Conservation (phyloP, 2,113 vertebrate genomes). For the Oreamnos americanus region DNA sequence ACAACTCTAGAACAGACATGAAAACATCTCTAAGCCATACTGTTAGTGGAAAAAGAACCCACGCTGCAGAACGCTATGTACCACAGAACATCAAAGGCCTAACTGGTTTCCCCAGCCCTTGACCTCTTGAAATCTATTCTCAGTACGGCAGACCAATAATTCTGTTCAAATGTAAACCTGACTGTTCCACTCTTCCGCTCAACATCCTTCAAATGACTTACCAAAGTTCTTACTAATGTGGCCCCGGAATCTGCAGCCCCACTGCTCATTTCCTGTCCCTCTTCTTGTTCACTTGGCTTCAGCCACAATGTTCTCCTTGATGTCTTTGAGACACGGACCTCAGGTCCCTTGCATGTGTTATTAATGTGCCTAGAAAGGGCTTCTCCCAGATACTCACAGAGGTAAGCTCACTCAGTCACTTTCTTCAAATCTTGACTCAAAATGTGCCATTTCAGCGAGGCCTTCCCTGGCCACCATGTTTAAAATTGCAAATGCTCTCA, state of each 20-base stretch:
- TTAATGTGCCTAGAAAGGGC: background rate
- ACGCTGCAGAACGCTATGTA: background rate
- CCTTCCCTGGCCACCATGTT: background rate
- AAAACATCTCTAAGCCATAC: background rate
- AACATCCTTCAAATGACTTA: background rate
- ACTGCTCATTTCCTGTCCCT: background rate
- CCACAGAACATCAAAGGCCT: background rate
- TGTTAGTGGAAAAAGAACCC: background rate
- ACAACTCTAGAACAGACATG: background rate
- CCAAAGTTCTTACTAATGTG: background rate
- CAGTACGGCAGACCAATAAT: background rate
- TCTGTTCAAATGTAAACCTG: background rate
- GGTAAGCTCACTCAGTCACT: background rate
- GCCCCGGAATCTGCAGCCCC: background rate
- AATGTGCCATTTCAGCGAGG: background rate
- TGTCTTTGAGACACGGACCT: background rate
- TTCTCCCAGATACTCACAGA: background rate
- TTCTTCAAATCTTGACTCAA: background rate
- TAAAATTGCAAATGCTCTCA: background rate
- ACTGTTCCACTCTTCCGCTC: background rate
- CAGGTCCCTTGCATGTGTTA: background rate
- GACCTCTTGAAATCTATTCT: background rate
- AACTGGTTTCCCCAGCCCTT: background rate
- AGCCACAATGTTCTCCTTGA: background rate
- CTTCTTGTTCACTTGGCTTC: background rate